Evolutionary conservation across 2,797 vertebrate species (phyloP), one percentile per base, ranked within the genome.

Genomic region (Catamblyrhynchus diadema): DNA sequence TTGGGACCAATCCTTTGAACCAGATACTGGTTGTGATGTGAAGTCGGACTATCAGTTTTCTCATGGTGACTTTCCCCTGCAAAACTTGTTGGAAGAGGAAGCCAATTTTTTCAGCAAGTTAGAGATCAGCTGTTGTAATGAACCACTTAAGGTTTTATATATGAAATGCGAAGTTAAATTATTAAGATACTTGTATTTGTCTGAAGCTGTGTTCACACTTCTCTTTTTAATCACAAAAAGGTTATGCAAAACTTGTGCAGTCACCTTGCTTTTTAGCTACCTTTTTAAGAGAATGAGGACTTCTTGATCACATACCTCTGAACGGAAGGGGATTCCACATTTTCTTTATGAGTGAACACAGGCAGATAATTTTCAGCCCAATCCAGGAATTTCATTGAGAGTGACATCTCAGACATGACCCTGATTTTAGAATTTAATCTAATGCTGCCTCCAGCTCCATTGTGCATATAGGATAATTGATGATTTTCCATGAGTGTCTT

Each of bases 31-130:
- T 10, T 78, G n/a, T 66, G 64, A 32, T 56, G 22, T 45, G 30
- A 32, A 74, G 22, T 54, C 30, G 74, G 30, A 23, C 0, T 0
- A 81, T 33, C 13, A 47, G 42, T 81, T 95, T 91, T 91, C 35
- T 30, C 1, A 0, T 6, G 5, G 24, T 14, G 56, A 72, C 11
- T 37, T 78, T 12, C 10, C 3, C 6, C 15, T n/a, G 7, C 22
- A 75, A 37, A 32, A 15, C 24, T 45, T 73, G 5, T 50, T 72
- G 53, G 71, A 25, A 78, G 30, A 71, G 18, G 42, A 83, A 86
- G 39, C 4, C 16, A 50, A 9, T 32, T 35, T 27, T 75, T 90
- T 61, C 16, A 10, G 8, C 60, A 44, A 75, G 32, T 32, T 37
- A 66, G 78, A 62, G 39, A 61, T 53, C 53, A 67, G 33, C 30